Conservation (phyloP, 2,888 invertebrate genomes). For the Parnassius mnemosyne region DNA sequence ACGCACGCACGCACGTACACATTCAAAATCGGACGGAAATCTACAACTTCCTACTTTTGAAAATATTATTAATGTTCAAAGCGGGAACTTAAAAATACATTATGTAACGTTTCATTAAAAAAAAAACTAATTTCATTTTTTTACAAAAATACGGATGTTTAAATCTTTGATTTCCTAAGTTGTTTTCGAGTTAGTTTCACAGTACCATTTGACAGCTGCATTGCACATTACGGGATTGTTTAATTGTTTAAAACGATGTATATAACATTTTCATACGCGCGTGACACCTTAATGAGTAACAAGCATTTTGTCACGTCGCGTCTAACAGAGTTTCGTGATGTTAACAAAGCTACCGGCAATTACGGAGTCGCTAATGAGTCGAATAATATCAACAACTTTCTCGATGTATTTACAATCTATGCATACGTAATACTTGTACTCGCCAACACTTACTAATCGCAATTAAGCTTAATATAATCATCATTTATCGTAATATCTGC, state of each 20-base stretch:
- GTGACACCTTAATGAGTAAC: constrained; percentile 18
- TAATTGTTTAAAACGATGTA: constrained; percentile 1
- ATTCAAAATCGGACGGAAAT: too few species aligned
- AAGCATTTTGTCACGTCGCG: not conserved
- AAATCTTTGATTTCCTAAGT: too few species aligned
- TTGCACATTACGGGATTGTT: constrained; percentile 4
- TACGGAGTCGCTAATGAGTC: constrained; percentile 5
- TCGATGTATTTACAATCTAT: constrained; percentile 6
- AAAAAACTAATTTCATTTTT: too few species aligned
- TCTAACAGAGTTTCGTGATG: constrained; percentile 9
- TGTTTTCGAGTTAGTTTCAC: too few species aligned
- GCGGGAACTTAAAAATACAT: too few species aligned
- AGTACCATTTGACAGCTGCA: too few species aligned
- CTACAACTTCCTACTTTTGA: too few species aligned
- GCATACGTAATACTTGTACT: constrained; percentile 8
- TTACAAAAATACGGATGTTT: too few species aligned
- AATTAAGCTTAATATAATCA: too few species aligned
- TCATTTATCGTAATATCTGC: constrained; percentile 28
- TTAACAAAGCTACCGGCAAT: constrained; percentile 14
- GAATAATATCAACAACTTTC: constrained; percentile 11
- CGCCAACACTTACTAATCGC: not conserved
- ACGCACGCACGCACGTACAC: too few species aligned
- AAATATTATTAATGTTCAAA: too few species aligned
- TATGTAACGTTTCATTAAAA: too few species aligned
- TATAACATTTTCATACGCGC: constrained; percentile 11